A percentile compares a stretch with the other conserved stretches of the same genome.
Conservation (phyloP, 2,888 invertebrate species). For the Drosophila pseudotalamancana region DNA sequence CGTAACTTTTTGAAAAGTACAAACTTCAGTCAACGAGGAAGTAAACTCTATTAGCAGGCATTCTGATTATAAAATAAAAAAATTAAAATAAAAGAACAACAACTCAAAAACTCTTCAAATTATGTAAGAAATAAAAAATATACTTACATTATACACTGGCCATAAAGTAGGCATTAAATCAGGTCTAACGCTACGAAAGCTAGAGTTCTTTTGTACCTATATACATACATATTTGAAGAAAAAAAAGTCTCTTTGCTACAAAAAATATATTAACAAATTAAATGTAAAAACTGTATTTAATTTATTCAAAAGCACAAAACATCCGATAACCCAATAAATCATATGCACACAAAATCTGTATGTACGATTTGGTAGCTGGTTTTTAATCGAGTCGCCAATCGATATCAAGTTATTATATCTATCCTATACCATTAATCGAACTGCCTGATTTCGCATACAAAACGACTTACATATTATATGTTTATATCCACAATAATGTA, state of each 20-base stretch:
- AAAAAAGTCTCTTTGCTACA: constrained; percentile 13
- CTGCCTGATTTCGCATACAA: constrained; percentile 47
- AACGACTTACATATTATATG: constrained; percentile 45
- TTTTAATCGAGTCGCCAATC: not conserved
- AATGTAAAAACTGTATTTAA: constrained; percentile 16
- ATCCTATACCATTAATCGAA: constrained; percentile 6
- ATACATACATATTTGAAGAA: not conserved
- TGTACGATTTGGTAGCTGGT: constrained; percentile 2
- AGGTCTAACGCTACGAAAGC: not conserved
- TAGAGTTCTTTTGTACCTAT: constrained; percentile 17
- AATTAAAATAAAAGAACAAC: not conserved
- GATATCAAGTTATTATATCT: not conserved
- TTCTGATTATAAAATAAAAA: constrained; percentile 35
- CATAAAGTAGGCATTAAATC: constrained; percentile 23
- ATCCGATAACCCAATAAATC: constrained; percentile 31
- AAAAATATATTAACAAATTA: constrained; percentile 14
- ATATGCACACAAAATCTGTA: constrained; percentile 37
- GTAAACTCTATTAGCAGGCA: constrained; percentile 49
- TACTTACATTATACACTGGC: constrained; percentile 11
- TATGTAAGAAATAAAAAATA: constrained; percentile 22
- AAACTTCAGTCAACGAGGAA: constrained; percentile 58
- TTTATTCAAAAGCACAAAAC: constrained; percentile 37
- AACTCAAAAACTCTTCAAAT: constrained; percentile 4
- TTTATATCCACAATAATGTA: constrained; percentile 64
- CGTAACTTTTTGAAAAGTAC: constrained; percentile 70